Evolutionary conservation across 2,113 vertebrate genomes (phyloP).

Genomic region (Neogale vison): DNA sequence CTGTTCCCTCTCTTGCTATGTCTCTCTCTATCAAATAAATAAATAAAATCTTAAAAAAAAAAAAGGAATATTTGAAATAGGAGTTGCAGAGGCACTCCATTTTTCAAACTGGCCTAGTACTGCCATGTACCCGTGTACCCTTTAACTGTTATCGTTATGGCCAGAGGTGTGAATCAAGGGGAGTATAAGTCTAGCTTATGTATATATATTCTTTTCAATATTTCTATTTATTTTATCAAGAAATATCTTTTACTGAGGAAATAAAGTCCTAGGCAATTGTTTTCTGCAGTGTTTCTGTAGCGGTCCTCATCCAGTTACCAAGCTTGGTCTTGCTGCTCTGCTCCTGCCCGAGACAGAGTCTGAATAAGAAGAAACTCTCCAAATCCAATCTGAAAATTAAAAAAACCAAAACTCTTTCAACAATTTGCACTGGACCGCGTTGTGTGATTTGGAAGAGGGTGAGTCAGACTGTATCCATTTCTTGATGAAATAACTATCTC

Average conservation of each 20-base stretch:
- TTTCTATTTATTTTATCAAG: conserved; percentile 44
- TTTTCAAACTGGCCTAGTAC: neutral
- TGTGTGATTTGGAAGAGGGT: conserved; percentile 42
- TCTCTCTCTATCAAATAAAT: no score
- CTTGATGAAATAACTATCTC: conserved; percentile 44
- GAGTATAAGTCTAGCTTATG: neutral
- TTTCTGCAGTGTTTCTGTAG: neutral
- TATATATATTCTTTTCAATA: neutral
- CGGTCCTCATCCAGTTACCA: neutral
- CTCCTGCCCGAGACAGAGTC: neutral
- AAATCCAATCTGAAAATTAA: conserved; percentile 56
- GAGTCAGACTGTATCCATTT: neutral
- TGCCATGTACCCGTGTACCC: neutral
- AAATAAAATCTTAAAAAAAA: no score
- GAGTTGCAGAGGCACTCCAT: neutral
- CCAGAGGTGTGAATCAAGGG: neutral
- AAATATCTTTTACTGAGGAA: neutral
- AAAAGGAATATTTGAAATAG: neutral
- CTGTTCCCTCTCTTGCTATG: no score
- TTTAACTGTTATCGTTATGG: neutral
- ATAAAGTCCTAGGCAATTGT: neutral
- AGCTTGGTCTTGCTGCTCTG: neutral
- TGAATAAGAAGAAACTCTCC: neutral
- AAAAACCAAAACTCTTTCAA: conserved; percentile 40
- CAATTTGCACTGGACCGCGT: neutral